A percentile compares a stretch with the other conserved stretches of the same genome.
Evolutionary conservation across 2,888 invertebrate species (phyloP).

Genomic region (Cryptocephalus primarius): DNA sequence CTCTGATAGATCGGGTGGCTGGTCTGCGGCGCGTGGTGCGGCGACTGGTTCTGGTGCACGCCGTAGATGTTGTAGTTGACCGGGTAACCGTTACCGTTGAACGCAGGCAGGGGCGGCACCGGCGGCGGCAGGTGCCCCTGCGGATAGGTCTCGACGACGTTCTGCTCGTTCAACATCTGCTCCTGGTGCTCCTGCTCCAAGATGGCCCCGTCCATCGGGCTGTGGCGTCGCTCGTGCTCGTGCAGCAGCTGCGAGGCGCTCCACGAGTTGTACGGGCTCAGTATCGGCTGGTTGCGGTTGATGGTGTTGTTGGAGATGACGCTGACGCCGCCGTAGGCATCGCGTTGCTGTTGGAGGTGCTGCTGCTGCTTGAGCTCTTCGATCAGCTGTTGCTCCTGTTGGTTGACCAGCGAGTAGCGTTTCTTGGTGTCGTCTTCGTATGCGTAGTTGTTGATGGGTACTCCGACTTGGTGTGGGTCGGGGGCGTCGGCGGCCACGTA

Average conservation of each 20-base stretch:
- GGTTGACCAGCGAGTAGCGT: slow-evolving; percentile 38
- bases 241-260: slow-evolving; percentile 48
- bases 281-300: slow-evolving; percentile 33
- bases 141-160: slow-evolving; percentile 27
- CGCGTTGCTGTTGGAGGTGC: slow-evolving; percentile 19
- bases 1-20: slow-evolving; percentile 34
- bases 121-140: slow-evolving; percentile 35
- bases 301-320: slow-evolving; percentile 36
- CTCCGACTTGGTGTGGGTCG: slow-evolving; percentile 37
- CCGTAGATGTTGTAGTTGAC: slow-evolving; percentile 37
- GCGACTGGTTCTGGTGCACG: slow-evolving; percentile 29
- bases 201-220: slow-evolving; percentile 34
- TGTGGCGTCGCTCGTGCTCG: slow-evolving; percentile 46
- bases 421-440: slow-evolving; percentile 40
- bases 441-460: slow-evolving; percentile 36
- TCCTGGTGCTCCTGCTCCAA: slow-evolving; percentile 28
- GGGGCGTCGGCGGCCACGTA: slow-evolving; percentile 28
- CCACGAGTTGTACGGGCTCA: slow-evolving; percentile 49
- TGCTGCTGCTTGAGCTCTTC: slow-evolving; percentile 38
- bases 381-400: slow-evolving; percentile 38
- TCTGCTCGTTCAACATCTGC: slow-evolving; percentile 26
- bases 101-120: slow-evolving; percentile 42
- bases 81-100: slow-evolving; percentile 34
- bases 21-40: slow-evolving; percentile 16
- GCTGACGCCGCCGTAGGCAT: slow-evolving; percentile 29